Percentiles rank a stretch among this genome's conserved stretches.
These are phyloP conservation scores for Melanostoma scalare DNA, from an alignment of 2,888 invertebrate genomes.

Conservation along the genomic window DNA sequence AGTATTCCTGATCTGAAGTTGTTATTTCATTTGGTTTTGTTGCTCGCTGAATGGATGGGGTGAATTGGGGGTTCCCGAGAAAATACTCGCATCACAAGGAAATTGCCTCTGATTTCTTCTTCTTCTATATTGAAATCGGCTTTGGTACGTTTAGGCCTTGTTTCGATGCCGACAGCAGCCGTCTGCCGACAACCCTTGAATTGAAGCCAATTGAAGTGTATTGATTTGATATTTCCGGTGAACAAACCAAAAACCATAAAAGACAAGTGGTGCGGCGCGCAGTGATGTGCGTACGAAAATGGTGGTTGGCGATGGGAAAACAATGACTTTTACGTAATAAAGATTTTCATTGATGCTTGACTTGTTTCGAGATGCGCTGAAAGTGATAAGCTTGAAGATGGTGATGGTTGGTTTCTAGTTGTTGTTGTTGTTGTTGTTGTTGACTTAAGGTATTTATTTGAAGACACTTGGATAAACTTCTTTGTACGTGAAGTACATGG, in stretches of 20 bases:
- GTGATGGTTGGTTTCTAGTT: neutral
- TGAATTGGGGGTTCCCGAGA: neutral
- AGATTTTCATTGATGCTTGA: conserved; percentile 51
- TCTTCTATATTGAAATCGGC: conserved; percentile 66
- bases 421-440: conserved; percentile 24
- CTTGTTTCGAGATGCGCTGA: conserved; percentile 26
- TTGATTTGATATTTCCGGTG: conserved; percentile 72
- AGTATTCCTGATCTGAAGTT: conserved; percentile 29
- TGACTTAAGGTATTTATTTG: conserved; percentile 36
- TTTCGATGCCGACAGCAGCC: neutral
- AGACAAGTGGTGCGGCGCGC: conserved; percentile 32
- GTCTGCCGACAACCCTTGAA: conserved; percentile 20
- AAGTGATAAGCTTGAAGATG: conserved; percentile 42
- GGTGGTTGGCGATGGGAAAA: conserved; percentile 65
- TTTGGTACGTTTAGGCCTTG: conserved; percentile 47
- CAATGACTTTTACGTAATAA: conserved; percentile 63
- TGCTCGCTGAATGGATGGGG: neutral
- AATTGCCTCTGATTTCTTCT: conserved; percentile 60
- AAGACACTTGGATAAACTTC: conserved; percentile 14
- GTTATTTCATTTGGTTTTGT: conserved; percentile 59
- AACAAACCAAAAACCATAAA: conserved; percentile 56
- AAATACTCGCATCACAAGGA: conserved; percentile 35
- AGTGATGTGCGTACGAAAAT: conserved; percentile 50
- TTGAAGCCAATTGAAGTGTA: conserved; percentile 70
- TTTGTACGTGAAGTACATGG: neutral